A percentile compares a stretch with the other conserved stretches of the same genome.
Conservation (phyloP, 2,888 invertebrate species). For the Drosophila antonietae region DNA sequence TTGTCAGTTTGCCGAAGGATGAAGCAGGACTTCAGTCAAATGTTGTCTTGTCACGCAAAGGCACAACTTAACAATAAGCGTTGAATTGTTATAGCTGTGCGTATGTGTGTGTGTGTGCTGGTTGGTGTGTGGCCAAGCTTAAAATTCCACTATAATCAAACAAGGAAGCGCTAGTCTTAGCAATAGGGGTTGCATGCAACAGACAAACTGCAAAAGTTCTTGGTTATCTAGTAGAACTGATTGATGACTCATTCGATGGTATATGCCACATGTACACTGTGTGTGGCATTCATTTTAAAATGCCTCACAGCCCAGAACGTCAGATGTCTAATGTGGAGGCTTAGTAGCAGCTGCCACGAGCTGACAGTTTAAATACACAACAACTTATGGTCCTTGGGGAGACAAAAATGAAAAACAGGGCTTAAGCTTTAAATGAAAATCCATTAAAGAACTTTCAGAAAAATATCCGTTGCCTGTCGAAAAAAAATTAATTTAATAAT, state of each 20-base stretch:
- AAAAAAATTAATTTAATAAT: conserved; percentile 77
- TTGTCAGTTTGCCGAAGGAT: conserved; percentile 59
- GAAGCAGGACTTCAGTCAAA: conserved; percentile 25
- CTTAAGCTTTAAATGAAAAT: conserved; percentile 61
- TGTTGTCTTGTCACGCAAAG: conserved; percentile 61
- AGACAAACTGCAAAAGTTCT: conserved; percentile 44
- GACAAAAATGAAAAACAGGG: conserved; percentile 13
- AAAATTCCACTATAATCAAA: conserved; percentile 68
- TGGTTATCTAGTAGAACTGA: conserved; percentile 66
- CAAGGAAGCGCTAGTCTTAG: conserved; percentile 14
- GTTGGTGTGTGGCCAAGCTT: conserved; percentile 48
- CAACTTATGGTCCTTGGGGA: conserved; percentile 26
- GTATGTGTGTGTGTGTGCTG: conserved; percentile 4
- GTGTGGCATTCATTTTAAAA: conserved; percentile 28
- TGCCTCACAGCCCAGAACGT: conserved; percentile 12
- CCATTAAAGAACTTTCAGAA: conserved; percentile 51
- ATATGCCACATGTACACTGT: conserved; percentile 45
- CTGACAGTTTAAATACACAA: conserved; percentile 25
- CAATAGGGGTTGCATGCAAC: conserved; percentile 48
- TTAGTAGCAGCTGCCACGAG: conserved; percentile 29
- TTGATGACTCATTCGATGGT: conserved; percentile 67
- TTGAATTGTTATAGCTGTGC: conserved; percentile 52
- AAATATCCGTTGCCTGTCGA: conserved; percentile 23
- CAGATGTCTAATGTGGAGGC: conserved; percentile 49
- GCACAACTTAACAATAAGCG: conserved; percentile 29